Conservation (phyloP, 2,888 invertebrate genomes). For the Drosophila multiciliata region DNA sequence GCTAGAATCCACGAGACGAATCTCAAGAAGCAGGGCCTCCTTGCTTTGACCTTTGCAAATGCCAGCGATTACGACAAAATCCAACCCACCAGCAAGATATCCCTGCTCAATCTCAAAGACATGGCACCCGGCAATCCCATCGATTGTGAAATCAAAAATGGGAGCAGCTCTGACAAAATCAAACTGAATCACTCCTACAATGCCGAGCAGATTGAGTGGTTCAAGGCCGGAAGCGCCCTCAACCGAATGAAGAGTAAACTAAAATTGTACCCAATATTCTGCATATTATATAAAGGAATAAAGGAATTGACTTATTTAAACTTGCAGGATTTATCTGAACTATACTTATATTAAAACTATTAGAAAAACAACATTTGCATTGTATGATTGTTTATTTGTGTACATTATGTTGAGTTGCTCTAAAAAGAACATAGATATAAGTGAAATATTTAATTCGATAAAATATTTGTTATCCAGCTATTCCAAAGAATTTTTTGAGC, state of each 20-base stretch:
- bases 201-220: slow-evolving; percentile 98
- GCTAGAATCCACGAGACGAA: slow-evolving; percentile 99
- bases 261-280: neutral
- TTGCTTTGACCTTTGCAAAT: slow-evolving; percentile 97
- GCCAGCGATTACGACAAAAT: slow-evolving; percentile 98
- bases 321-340: too few relatives aligned
- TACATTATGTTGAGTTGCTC: too few relatives aligned
- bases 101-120: slow-evolving; percentile 92
- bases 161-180: slow-evolving; percentile 92
- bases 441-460: too few relatives aligned
- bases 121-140: slow-evolving; percentile 96
- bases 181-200: slow-evolving; percentile 97
- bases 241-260: slow-evolving; percentile 97
- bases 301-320: too few relatives aligned
- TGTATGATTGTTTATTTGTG: too few relatives aligned
- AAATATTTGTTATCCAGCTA: too few relatives aligned
- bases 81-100: slow-evolving; percentile 92
- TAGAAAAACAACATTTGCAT: neutral
- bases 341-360: neutral
- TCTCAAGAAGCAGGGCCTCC: slow-evolving; percentile 98
- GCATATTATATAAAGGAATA: too few relatives aligned
- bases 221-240: slow-evolving; percentile 98
- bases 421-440: too few relatives aligned
- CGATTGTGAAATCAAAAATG: slow-evolving; percentile 95
- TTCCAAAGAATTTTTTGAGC: too few relatives aligned